These are phyloP conservation scores for Hoplodrina blanda DNA, from an alignment of 2,888 invertebrate species.

Conservation along the genomic window DNA sequence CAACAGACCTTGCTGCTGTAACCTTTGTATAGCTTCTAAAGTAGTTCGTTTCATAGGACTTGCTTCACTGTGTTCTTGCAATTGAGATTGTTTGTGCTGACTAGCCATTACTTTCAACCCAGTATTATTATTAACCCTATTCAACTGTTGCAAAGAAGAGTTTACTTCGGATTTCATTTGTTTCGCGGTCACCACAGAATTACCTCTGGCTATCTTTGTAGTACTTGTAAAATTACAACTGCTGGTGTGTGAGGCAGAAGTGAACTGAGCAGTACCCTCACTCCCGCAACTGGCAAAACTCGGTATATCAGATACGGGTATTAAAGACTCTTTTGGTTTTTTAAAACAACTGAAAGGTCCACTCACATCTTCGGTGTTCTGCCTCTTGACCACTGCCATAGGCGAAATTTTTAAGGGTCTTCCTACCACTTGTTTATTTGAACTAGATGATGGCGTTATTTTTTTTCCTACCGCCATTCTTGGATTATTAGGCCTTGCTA, in stretches of 20 bases:
- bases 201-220: conserved; percentile 79
- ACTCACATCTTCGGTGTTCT: conserved; percentile 69
- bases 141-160: conserved; percentile 78
- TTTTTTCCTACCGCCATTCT: conserved; percentile 71
- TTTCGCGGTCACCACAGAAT: conserved; percentile 75
- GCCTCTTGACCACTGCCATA: conserved; percentile 75
- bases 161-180: conserved; percentile 81
- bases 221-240: conserved; percentile 77
- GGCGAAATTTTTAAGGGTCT: conserved; percentile 80
- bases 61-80: conserved; percentile 79
- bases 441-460: conserved; percentile 63
- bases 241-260: conserved; percentile 75
- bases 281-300: conserved; percentile 62
- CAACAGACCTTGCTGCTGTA: conserved; percentile 85
- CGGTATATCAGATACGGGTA: conserved; percentile 74
- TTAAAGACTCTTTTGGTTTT: conserved; percentile 83
- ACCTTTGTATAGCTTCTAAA: conserved; percentile 84
- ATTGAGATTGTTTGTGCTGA: conserved; percentile 78
- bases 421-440: conserved; percentile 66
- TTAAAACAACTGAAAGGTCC: conserved; percentile 85
- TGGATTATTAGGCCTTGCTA: conserved; percentile 68
- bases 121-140: conserved; percentile 76
- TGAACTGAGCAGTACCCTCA: conserved; percentile 70
- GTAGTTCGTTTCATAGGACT: conserved; percentile 77
- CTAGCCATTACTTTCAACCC: conserved; percentile 82